Percentiles rank a stretch among this genome's conserved stretches.
Evolutionary conservation across 2,113 vertebrate genomes (phyloP).

Genomic region (Macrotus californicus): DNA sequence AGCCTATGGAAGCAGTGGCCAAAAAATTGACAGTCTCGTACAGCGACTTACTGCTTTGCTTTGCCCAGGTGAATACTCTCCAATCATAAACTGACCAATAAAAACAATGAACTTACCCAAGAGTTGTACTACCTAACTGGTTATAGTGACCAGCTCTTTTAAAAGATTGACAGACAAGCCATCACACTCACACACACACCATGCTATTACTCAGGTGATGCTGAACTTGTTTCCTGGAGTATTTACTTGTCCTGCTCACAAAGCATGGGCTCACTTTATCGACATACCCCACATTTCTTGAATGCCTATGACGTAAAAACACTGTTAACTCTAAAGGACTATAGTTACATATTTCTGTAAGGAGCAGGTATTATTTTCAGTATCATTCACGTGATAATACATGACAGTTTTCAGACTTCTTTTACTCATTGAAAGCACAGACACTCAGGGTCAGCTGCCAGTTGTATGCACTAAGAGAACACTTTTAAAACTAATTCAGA

Average conservation of each 20-base stretch:
- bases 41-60: neutral
- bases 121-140: neutral
- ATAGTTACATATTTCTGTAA: neutral
- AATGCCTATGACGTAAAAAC: neutral
- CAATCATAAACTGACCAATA: neutral
- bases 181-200: too few relatives aligned
- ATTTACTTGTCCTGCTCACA: constrained; percentile 8
- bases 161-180: neutral
- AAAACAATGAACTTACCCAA: neutral
- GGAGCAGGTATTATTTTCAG: neutral
- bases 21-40: neutral
- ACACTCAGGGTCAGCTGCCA: neutral
- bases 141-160: neutral
- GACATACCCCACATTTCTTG: neutral
- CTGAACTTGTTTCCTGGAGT: constrained; percentile 16
- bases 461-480: neutral
- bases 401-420: neutral
- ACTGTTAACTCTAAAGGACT: neutral
- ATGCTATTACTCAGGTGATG: neutral
- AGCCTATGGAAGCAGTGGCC: neutral
- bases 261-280: constrained; percentile 21
- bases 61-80: neutral
- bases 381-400: neutral
- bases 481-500: neutral
- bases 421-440: neutral